These are phyloP conservation scores for Gracilinanus agilis DNA, from an alignment of 2,113 vertebrate genomes.

Conservation along the genomic window DNA sequence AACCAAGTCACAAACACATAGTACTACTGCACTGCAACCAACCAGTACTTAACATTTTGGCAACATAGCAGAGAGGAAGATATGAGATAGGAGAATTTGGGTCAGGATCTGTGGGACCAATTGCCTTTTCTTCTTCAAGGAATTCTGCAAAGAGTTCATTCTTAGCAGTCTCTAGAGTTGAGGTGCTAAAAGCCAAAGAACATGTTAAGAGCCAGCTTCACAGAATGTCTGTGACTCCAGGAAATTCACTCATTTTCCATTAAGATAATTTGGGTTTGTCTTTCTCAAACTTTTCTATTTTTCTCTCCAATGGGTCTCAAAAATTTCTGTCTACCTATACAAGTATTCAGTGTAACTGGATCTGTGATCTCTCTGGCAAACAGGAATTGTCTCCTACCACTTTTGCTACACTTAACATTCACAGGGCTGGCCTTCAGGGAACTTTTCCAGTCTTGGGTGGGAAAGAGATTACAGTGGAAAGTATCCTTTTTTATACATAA, in stretches of 20 bases:
- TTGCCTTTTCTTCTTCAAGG: not conserved
- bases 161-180: not conserved
- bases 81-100: constrained; percentile 39
- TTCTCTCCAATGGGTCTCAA: not conserved
- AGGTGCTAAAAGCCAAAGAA: not conserved
- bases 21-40: constrained; percentile 47
- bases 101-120: constrained; percentile 17
- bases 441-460: not conserved
- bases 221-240: not conserved
- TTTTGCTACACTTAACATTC: not conserved
- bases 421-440: not conserved
- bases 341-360: not conserved
- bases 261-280: not conserved
- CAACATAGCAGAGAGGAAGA: not conserved
- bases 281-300: not conserved
- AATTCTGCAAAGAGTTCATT: not conserved
- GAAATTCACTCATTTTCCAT: not conserved
- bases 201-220: not conserved
- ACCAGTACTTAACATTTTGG: not conserved
- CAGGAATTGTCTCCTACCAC: not conserved
- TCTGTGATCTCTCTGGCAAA: not conserved
- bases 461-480: not conserved
- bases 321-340: not conserved
- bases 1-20: constrained; percentile 28
- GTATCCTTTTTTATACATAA: not conserved